These are phyloP conservation scores for Cebidichthys violaceus DNA, from an alignment of 2,113 vertebrate genomes.

Conservation along the genomic window DNA sequence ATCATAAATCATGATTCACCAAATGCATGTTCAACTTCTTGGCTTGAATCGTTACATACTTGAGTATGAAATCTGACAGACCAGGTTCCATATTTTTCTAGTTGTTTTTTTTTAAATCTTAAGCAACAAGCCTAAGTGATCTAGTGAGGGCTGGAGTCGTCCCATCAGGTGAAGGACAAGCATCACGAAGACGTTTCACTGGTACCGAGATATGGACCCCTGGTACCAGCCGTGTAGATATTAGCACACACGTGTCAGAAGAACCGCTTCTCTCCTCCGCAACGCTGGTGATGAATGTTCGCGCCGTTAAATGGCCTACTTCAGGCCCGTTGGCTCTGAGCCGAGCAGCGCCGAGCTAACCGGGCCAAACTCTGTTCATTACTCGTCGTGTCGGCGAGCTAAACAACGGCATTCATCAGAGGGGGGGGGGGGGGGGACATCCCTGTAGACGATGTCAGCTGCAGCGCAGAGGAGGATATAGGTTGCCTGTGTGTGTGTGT, in stretches of 20 bases:
- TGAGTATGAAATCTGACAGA: no score
- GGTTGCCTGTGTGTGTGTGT: neutral
- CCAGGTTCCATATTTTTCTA: no score
- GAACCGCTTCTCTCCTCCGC: neutral
- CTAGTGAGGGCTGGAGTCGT: no score
- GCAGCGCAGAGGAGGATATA: neutral
- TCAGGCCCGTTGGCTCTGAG: constrained; percentile 10
- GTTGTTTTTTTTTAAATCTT: no score
- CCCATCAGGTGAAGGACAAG: no score
- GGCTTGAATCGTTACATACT: neutral
- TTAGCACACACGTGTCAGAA: neutral
- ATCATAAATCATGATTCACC: neutral
- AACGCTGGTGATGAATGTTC: neutral
- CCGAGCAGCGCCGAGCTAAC: neutral
- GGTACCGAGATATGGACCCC: no score
- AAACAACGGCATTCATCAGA: constrained; percentile 10
- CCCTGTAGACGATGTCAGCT: neutral
- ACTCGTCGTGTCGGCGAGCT: neutral
- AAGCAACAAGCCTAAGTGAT: no score
- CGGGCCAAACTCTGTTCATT: neutral
- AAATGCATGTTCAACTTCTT: neutral
- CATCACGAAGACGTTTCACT: no score
- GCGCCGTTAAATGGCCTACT: constrained; percentile 8
- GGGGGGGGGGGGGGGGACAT: neutral
- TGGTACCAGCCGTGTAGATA: neutral